Conservation (phyloP, 1,140 invertebrate species). For the Muscidifurax raptorellus region DNA sequence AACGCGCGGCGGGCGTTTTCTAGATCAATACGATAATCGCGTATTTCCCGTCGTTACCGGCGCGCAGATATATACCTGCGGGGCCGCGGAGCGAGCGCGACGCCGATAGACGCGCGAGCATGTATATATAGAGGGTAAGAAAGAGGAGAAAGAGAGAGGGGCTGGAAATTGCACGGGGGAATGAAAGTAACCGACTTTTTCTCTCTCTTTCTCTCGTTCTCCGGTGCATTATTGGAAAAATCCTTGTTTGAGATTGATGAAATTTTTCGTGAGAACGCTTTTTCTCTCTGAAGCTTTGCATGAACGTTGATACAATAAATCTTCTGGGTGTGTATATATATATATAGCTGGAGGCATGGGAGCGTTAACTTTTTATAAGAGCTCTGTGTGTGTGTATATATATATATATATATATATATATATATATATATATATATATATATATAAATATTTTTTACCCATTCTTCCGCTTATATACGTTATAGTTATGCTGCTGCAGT, state of each 20-base stretch:
- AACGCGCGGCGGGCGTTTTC: neutral
- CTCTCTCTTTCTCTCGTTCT: neutral
- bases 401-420: no score
- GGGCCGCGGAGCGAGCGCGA: no score
- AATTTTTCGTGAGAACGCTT: constrained; percentile 20
- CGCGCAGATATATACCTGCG: neutral
- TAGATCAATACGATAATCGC: constrained; percentile 46
- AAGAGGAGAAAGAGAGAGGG: neutral
- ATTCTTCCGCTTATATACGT: no score
- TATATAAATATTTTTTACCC: no score
- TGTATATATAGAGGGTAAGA: neutral
- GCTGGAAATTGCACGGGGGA: constrained; percentile 25
- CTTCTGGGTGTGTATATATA: neutral
- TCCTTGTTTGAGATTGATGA: constrained; percentile 21
- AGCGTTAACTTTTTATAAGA: no score
- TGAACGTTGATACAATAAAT: neutral
- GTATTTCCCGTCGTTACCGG: constrained; percentile 36
- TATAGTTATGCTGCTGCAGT: no score
- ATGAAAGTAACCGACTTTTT: constrained; percentile 2
- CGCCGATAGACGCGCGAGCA: neutral
- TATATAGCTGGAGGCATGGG: neutral
- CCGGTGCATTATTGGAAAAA: constrained; percentile 36
- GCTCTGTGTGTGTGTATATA: no score
- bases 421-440: no score
- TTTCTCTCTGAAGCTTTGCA: neutral